Conservation (phyloP, 2,797 vertebrate species). For the Lerista edwardsae region DNA sequence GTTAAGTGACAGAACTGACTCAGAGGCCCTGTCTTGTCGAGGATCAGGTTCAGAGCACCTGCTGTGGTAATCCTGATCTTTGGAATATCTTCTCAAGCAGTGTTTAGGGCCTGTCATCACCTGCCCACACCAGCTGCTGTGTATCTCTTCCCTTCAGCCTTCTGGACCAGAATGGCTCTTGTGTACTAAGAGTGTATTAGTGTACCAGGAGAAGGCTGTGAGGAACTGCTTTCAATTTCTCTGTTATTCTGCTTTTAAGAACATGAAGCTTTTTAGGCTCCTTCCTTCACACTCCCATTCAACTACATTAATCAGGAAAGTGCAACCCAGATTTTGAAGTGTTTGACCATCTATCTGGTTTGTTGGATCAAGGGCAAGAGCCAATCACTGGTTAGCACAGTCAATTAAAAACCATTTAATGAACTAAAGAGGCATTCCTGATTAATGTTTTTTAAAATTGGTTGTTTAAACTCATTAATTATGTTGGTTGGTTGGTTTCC, state of each 20-base stretch:
- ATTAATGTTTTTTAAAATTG: not conserved
- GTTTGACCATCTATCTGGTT: not conserved
- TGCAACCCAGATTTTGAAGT: conserved; percentile 8
- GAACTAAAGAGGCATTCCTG: not conserved
- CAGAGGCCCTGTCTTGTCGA: conserved; percentile 26
- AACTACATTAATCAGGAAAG: not conserved
- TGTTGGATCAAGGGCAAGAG: not conserved
- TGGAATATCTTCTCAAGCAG: conserved; percentile 48
- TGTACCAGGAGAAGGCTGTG: not conserved
- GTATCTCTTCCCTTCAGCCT: conserved; percentile 13
- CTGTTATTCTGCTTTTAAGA: not conserved
- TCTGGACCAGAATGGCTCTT: not conserved
- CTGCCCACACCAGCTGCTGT: conserved; percentile 43
- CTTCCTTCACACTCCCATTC: not conserved
- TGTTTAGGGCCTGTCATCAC: conserved; percentile 39
- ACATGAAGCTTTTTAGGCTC: not conserved
- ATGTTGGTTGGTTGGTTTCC: not conserved
- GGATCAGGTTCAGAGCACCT: conserved; percentile 61
- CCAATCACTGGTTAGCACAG: not conserved
- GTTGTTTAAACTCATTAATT: no score
- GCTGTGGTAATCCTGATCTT: conserved; percentile 52
- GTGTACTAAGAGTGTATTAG: no score
- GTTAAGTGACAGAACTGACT: conserved; percentile 28
- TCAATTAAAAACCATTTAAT: not conserved
- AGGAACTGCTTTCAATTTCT: conserved; percentile 5